phyloP scores from a whole-genome alignment of 2,888 invertebrate genomes.

The Trachelus stipa region DNA sequence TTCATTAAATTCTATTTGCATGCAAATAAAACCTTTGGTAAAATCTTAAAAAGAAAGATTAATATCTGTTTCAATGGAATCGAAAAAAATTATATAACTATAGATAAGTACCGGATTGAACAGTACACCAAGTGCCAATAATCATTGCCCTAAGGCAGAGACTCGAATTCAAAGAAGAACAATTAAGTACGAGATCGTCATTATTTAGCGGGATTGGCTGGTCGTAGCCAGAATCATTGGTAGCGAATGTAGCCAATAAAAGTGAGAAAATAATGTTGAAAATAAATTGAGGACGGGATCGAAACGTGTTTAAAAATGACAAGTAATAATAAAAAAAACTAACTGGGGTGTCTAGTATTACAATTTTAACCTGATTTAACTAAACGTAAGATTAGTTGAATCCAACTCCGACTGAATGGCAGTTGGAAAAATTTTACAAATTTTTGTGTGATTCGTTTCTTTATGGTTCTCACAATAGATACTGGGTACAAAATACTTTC shows the following conservation, averaged over 20 bases:
- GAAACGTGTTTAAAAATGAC: not conserved
- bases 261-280: not conserved
- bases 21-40: not conserved
- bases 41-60: not conserved
- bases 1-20: not conserved
- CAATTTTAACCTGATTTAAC: not conserved
- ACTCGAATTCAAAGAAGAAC: not conserved
- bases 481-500: no score
- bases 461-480: no score
- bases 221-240: not conserved
- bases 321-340: not conserved
- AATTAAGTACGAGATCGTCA: not conserved
- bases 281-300: not conserved
- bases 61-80: not conserved
- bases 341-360: not conserved
- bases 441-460: not conserved
- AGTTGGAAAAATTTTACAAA: not conserved
- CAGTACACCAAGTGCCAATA: not conserved
- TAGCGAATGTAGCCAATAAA: not conserved
- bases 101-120: not conserved
- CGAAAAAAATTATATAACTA: not conserved
- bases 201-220: not conserved
- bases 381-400: not conserved
- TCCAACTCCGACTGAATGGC: not conserved
- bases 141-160: not conserved